These are phyloP conservation scores for Nezara viridula DNA, from an alignment of 2,888 invertebrate species.

Conservation along the genomic window DNA sequence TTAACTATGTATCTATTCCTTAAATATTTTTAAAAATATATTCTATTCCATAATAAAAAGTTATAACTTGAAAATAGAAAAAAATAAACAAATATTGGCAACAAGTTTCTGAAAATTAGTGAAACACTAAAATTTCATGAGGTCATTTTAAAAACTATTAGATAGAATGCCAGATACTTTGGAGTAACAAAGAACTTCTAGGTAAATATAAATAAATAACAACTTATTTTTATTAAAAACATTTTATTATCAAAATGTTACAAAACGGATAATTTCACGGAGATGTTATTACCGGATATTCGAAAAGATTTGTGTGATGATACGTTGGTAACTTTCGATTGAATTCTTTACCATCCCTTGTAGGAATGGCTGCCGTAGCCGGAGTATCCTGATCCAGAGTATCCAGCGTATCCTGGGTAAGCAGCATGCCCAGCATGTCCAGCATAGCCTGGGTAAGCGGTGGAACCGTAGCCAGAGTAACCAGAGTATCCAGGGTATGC, in stretches of 20 bases:
- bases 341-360: slow-evolving; percentile 8
- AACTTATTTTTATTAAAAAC: neutral
- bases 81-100: too few species aligned
- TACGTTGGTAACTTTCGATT: neutral
- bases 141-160: too few species aligned
- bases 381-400: neutral
- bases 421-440: neutral
- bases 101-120: too few species aligned
- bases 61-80: too few species aligned
- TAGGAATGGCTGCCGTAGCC: neutral
- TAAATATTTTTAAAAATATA: too few species aligned
- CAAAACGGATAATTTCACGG: neutral
- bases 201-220: too few species aligned
- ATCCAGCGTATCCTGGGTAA: slow-evolving; percentile 16
- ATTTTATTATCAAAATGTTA: slow-evolving; percentile 43
- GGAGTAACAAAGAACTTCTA: too few species aligned
- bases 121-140: too few species aligned
- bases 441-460: neutral
- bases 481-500: slow-evolving; percentile 20
- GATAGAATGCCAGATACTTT: too few species aligned
- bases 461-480: slow-evolving; percentile 25
- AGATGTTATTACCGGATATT: neutral
- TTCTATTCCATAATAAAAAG: too few species aligned
- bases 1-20: too few species aligned
- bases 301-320: neutral